These are phyloP conservation scores for Bombyx mori DNA, from an alignment of 1,140 invertebrate species.

Conservation along the genomic window DNA sequence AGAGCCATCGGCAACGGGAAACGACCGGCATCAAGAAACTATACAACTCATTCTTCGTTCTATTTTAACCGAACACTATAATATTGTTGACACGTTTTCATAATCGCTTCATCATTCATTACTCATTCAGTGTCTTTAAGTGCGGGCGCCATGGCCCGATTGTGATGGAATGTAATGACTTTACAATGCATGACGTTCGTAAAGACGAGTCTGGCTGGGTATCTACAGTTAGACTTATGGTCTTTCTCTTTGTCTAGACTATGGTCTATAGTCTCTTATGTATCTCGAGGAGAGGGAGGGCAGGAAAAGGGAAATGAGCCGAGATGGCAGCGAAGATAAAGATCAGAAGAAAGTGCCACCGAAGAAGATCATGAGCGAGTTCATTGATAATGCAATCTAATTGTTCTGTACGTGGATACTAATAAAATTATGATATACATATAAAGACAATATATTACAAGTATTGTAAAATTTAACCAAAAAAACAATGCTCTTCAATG, in stretches of 20 bases:
- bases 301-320: constrained; percentile 52
- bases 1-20: constrained; percentile 84
- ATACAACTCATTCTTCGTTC: constrained; percentile 87
- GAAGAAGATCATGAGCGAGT: constrained; percentile 60
- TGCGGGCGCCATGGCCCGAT: constrained; percentile 36
- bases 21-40: constrained; percentile 87
- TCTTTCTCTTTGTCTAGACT: constrained; percentile 16
- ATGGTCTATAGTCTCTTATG: constrained; percentile 52
- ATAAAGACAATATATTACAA: too few species aligned
- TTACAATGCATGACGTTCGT: constrained; percentile 49
- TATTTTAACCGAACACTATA: constrained; percentile 76
- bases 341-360: constrained; percentile 55
- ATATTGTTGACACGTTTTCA: constrained; percentile 2
- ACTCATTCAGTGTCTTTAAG: constrained; percentile 47
- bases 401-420: too few species aligned
- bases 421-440: too few species aligned
- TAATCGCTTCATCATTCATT: constrained; percentile 37
- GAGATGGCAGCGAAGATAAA: constrained; percentile 47
- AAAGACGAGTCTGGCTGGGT: constrained; percentile 56
- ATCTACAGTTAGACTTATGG: constrained; percentile 42
- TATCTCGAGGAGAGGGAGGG: constrained; percentile 51
- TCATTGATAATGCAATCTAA: not conserved
- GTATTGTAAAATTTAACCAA: too few species aligned
- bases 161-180: constrained; percentile 50
- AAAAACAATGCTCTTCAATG: too few species aligned